phyloP scores from a whole-genome alignment of 2,797 vertebrate genomes.

The Paramormyrops hopkinsi region DNA sequence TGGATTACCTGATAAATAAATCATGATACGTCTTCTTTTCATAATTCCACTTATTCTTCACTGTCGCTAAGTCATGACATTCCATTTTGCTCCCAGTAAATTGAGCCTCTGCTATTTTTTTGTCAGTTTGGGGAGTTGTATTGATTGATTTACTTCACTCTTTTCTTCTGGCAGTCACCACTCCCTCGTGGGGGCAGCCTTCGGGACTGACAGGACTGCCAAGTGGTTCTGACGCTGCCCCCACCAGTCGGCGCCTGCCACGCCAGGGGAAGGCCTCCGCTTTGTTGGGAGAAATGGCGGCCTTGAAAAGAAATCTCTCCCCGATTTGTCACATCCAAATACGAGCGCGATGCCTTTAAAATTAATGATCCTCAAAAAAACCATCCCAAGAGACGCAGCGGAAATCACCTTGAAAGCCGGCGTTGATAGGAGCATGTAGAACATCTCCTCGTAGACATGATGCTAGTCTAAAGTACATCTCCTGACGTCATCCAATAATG shows the following conservation, averaged over 20 bases:
- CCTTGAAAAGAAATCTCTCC: slow-evolving; percentile 13
- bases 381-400: neutral
- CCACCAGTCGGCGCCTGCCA: slow-evolving; percentile 21
- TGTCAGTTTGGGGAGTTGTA: slow-evolving; percentile 38
- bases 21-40: neutral
- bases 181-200: slow-evolving; percentile 35
- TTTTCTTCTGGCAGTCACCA: slow-evolving; percentile 43
- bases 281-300: slow-evolving; percentile 11
- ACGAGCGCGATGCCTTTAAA: neutral
- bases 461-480: neutral
- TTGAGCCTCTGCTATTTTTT: slow-evolving; percentile 32
- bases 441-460: neutral
- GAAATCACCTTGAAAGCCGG: neutral
- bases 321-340: neutral
- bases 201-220: slow-evolving; percentile 27
- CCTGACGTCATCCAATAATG: neutral
- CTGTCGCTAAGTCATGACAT: slow-evolving; percentile 28
- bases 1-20: slow-evolving; percentile 9
- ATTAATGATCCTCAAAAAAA: neutral
- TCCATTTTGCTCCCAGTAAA: slow-evolving; percentile 29
- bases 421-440: neutral
- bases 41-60: slow-evolving; percentile 8
- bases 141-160: slow-evolving; percentile 40
- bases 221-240: slow-evolving; percentile 34
- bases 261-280: slow-evolving; percentile 23